A percentile compares a stretch with the other conserved stretches of the same genome.
Evolutionary conservation across 1,140 invertebrate genomes (phyloP).

Genomic region (Penaeus vannamei): DNA sequence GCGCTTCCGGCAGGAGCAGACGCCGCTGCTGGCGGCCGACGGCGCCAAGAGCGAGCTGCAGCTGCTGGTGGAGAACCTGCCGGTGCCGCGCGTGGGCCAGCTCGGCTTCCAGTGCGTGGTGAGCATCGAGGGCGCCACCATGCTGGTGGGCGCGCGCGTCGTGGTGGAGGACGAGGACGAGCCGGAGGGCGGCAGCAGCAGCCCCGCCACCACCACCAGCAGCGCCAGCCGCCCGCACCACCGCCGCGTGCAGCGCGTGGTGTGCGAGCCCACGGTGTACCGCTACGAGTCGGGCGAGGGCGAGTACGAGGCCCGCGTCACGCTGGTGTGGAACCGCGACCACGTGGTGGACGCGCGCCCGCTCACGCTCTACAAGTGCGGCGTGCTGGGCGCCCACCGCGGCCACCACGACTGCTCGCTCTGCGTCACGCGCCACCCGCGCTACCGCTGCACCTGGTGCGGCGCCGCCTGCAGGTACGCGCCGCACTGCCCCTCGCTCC

Average conservation of each 20-base stretch:
- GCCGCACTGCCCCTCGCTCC: conserved; percentile 82
- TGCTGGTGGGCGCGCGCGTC: conserved; percentile 89
- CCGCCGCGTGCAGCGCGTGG: conserved; percentile 78
- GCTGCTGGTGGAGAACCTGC: conserved; percentile 90
- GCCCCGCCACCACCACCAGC: conserved; percentile 24
- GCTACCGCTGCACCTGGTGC: conserved; percentile 95
- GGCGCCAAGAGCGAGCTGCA: conserved; percentile 90
- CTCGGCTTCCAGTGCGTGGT: conserved; percentile 93
- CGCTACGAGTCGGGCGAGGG: conserved; percentile 89
- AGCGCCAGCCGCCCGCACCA: conserved; percentile 22
- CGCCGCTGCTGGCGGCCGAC: conserved; percentile 85
- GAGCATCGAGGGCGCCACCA: conserved; percentile 90
- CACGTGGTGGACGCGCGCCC: conserved; percentile 92
- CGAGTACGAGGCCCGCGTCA: conserved; percentile 89
- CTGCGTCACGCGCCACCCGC: conserved; percentile 85
- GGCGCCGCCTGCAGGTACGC: conserved; percentile 87
- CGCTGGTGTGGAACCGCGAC: conserved; percentile 92
- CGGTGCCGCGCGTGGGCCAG: conserved; percentile 79
- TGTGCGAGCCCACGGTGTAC: conserved; percentile 92
- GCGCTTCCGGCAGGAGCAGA: conserved; percentile 79
- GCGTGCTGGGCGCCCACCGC: conserved; percentile 90
- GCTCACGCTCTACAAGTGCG: conserved; percentile 94
- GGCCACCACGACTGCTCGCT: conserved; percentile 94
- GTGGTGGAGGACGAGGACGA: conserved; percentile 70
- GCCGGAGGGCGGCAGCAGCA: conserved; percentile 16